Base-by-base conservation (phyloP, 2,113 vertebrate genomes). In the Pelobates fuscus region DNA sequence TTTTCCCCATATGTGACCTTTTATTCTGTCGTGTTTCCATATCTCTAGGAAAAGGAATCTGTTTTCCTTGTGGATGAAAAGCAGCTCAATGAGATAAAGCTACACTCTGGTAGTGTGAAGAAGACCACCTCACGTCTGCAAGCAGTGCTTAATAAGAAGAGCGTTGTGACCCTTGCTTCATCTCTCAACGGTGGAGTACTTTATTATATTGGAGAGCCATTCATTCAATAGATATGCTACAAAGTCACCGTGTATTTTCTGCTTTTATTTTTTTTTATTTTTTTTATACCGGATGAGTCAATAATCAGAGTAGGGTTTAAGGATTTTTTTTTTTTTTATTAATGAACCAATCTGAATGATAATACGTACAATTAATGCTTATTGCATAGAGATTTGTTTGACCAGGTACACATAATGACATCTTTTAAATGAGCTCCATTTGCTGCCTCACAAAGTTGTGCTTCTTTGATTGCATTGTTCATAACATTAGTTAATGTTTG, bases 11-110 rank as follows among this genome's bases (percentile, higher is more conserved):
- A 17, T 46, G 15, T 8, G 10, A 37, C 10, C 44, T 12, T 12
- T 17, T 15, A 18, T 1, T 17, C 3, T 3, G 44, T 6, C 17
- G 17, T 18, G 17, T 12, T 18, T 12, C 17, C 44, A 12, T 46
- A 12, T 46, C 3, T 46, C 17, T 69, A 99, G 96, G 94, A 97
- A 85, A 97, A 94, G 81, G 96, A 98, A 84, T 88, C 89, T 2
- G 78, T 97, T 77, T 98, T 93, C 81, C 89, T 99, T 74, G 78
- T 96, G 73, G 95, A 96, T 91, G 90, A 93, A 84, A 95, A 85
- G 78, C 87, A 78, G 15, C 87, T 99, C 82, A 93, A 92, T 81
- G 94, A 98, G 88, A 93, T 99, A 82, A 93, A 94, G 77, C 80
- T 99, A 78, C 64, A 80, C 0, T 94, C 97, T 3, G 97, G 97